phyloP scores from a whole-genome alignment of 92 coral and sea anemone genomes.

The Anthopleura xanthogrammica region DNA sequence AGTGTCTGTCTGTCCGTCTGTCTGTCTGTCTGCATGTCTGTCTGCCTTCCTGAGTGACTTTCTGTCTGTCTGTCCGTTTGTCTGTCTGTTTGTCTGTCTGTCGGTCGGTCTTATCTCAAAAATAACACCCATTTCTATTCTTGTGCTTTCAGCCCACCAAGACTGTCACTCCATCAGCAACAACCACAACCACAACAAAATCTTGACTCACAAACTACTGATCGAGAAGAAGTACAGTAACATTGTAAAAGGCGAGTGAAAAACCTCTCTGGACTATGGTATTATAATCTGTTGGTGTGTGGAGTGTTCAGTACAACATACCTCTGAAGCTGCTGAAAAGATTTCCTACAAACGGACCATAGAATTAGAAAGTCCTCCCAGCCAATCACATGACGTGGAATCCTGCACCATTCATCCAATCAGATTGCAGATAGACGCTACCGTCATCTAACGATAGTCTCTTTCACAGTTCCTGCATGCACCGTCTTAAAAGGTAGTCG shows the following conservation, averaged over 20 bases:
- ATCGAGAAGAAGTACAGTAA: not conserved
- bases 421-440: no score
- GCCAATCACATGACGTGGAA: no score
- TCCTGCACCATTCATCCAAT: no score
- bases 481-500: no score
- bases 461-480: no score
- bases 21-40: not conserved
- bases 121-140: not conserved
- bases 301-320: no score
- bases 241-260: not conserved
- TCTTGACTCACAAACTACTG: not conserved
- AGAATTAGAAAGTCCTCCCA: no score
- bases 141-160: not conserved
- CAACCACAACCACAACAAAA: conserved; percentile 3
- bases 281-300: no score
- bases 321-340: no score
- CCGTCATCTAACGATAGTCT: not conserved
- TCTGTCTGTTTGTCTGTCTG: not conserved
- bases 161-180: not conserved
- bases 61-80: not conserved
- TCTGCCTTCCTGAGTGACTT: not conserved
- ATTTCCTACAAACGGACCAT: no score
- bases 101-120: not conserved
- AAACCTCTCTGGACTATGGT: no score
- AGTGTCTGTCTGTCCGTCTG: no score